Conservation (phyloP, 2,888 invertebrate species). For the Brachyopa scutellaris region DNA sequence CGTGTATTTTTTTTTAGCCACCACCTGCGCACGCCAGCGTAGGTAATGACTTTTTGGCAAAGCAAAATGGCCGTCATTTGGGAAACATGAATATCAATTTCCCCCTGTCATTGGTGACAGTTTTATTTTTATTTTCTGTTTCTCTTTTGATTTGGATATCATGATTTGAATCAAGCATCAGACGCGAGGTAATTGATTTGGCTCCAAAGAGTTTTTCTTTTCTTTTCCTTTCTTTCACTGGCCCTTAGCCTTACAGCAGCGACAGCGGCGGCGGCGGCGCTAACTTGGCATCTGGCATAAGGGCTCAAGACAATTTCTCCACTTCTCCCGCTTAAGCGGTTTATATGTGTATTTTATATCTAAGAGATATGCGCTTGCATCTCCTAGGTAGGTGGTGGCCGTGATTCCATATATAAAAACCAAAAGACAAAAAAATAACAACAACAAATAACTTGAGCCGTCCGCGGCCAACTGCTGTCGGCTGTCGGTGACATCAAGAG, state of each 20-base stretch:
- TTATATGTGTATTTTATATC: constrained; percentile 55
- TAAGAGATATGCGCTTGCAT: constrained; percentile 63
- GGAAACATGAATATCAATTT: constrained; percentile 35
- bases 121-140: constrained; percentile 7
- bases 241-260: constrained; percentile 5
- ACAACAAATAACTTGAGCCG: not conserved
- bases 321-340: constrained; percentile 63
- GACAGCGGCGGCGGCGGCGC: constrained; percentile 40
- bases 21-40: constrained; percentile 37
- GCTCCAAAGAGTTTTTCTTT: constrained; percentile 76
- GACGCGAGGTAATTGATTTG: constrained; percentile 80
- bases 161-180: constrained; percentile 71
- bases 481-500: constrained; percentile 68
- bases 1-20: not conserved
- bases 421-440: constrained; percentile 1
- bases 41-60: constrained; percentile 54
- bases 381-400: constrained; percentile 46
- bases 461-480: constrained; percentile 5
- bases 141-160: constrained; percentile 48
- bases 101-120: constrained; percentile 52
- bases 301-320: constrained; percentile 54
- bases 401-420: constrained; percentile 41
- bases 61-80: constrained; percentile 23
- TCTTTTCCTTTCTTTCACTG: not conserved
- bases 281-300: constrained; percentile 51